Evolutionary conservation across 1,140 invertebrate species (phyloP).

Genomic region (Drosophila parvula): DNA sequence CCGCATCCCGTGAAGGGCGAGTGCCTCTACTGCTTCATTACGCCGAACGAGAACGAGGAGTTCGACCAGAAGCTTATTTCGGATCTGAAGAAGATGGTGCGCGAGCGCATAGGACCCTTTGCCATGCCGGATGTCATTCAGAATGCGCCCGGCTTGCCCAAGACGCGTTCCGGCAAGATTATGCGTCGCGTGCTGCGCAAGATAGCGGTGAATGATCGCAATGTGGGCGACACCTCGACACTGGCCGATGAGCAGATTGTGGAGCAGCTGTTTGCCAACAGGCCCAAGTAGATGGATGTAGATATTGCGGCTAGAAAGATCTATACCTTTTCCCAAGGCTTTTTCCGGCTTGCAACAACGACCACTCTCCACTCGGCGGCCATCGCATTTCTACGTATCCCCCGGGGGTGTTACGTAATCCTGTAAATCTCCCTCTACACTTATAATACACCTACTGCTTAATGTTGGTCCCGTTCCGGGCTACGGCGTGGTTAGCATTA

Average conservation of each 20-base stretch:
- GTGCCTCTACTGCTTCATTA: conserved; percentile 98
- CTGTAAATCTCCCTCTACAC: conserved; percentile 70
- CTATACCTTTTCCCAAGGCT: conserved; percentile 16
- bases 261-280: conserved; percentile 90
- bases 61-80: conserved; percentile 89
- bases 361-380: conserved; percentile 49
- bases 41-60: conserved; percentile 90
- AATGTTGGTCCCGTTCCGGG: conserved; percentile 53
- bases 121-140: conserved; percentile 98
- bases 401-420: conserved; percentile 39
- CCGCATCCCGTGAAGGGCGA: conserved; percentile 98
- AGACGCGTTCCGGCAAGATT: conserved; percentile 99
- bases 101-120: conserved; percentile 97
- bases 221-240: conserved; percentile 97
- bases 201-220: conserved; percentile 93
- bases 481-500: conserved; percentile 38
- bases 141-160: conserved; percentile 95
- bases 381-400: conserved; percentile 44
- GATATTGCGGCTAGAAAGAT: not conserved
- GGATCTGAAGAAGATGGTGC: conserved; percentile 93
- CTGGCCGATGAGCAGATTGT: conserved; percentile 95
- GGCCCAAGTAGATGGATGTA: conserved; percentile 84
- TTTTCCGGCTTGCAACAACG: conserved; percentile 18
- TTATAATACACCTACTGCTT: conserved; percentile 41
- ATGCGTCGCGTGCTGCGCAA: conserved; percentile 97